Percentiles rank a stretch among this genome's conserved stretches.
Evolutionary conservation across 2,797 vertebrate genomes (phyloP).

Genomic region (Bufotes viridis): DNA sequence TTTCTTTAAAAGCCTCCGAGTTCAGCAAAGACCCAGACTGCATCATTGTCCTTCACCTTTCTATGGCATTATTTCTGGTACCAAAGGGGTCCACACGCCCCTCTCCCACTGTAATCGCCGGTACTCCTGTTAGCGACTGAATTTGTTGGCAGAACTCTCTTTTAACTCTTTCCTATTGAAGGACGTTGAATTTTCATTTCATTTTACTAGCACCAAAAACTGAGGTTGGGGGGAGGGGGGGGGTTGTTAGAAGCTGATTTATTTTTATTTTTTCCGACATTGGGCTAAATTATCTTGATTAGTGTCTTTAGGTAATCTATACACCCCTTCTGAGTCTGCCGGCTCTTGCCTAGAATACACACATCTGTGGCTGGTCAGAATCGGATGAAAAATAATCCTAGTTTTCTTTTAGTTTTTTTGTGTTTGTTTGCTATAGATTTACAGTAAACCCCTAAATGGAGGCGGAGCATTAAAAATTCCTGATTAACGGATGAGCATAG

Average conservation of each 20-base stretch:
- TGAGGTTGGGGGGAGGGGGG: too few species aligned
- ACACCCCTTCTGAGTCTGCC: background rate
- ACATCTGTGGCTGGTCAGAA: background rate
- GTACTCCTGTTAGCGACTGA: background rate
- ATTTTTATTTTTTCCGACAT: background rate
- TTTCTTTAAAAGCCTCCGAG: slow-evolving; percentile 73
- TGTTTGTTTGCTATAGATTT: background rate
- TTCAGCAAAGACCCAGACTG: slow-evolving; percentile 63
- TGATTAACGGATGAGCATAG: background rate
- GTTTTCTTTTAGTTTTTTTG: background rate
- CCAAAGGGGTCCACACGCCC: slow-evolving; percentile 5
- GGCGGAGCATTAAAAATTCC: background rate
- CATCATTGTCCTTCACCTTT: slow-evolving; percentile 67
- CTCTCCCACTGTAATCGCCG: background rate
- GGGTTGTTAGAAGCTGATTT: background rate
- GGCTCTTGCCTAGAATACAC: background rate
- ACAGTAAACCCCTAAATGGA: background rate
- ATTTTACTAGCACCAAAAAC: background rate
- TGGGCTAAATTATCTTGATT: background rate
- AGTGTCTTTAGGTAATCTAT: background rate
- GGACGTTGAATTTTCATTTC: background rate
- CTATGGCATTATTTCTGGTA: slow-evolving; percentile 23
- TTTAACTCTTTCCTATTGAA: slow-evolving; percentile 1
- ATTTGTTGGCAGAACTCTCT: background rate
- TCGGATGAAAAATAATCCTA: background rate